Percentiles rank a stretch among this genome's conserved stretches.
Evolutionary conservation across 2,113 vertebrate genomes (phyloP).

Genomic region (Rhynchomys soricoides): DNA sequence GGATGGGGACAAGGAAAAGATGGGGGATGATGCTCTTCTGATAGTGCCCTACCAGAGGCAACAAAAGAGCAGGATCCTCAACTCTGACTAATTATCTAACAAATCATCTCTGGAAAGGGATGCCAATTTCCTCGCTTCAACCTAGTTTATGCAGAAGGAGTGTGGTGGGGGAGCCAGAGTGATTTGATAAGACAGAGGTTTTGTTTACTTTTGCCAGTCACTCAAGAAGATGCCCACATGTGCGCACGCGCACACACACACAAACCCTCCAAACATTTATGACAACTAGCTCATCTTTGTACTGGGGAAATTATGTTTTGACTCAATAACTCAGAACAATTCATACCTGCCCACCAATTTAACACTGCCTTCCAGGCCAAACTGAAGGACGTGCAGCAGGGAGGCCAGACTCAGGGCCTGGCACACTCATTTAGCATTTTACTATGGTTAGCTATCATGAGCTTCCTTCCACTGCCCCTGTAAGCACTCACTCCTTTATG

Average conservation of each 20-base stretch:
- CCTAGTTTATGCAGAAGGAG: too few species aligned
- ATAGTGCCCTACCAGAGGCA: neutral
- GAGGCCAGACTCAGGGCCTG: neutral
- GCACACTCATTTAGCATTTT: neutral
- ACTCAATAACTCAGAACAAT: constrained; percentile 53
- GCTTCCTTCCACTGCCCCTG: neutral
- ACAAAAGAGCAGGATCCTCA: neutral
- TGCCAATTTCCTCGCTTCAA: neutral
- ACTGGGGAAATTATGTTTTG: constrained; percentile 43
- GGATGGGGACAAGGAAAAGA: fast-evolving
- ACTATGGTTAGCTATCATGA: fast-evolving
- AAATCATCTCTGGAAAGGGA: fast-evolving
- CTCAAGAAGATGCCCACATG: too few species aligned
- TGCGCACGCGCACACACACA: too few species aligned
- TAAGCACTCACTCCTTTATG: neutral
- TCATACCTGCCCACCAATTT: constrained; percentile 51
- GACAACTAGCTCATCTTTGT: neutral
- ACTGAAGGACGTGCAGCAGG: neutral
- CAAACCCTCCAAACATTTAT: neutral
- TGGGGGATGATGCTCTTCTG: fast-evolving
- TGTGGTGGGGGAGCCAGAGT: neutral
- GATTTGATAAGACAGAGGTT: neutral
- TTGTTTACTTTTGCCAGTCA: constrained; percentile 13
- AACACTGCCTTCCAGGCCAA: neutral
- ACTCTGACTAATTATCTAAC: neutral